These are phyloP conservation scores for Clostera curtula DNA, from an alignment of 2,888 invertebrate genomes.

Conservation along the genomic window DNA sequence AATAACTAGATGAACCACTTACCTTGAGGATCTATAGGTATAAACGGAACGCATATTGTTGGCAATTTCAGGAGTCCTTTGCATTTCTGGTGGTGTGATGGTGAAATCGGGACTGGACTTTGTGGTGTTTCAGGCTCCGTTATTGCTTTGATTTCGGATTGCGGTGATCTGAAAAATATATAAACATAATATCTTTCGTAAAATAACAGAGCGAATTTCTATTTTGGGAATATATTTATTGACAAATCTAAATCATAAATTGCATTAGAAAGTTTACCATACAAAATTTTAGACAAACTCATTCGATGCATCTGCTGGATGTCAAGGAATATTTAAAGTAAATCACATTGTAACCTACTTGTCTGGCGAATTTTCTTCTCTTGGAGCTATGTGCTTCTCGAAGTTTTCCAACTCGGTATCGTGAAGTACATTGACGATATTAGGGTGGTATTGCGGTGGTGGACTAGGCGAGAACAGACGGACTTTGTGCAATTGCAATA, in stretches of 20 bases:
- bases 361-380: constrained; percentile 21
- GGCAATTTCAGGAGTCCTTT: constrained; percentile 31
- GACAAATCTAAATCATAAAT: background rate
- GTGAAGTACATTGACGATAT: constrained; percentile 26
- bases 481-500: constrained; percentile 34
- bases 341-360: no score
- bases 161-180: constrained; percentile 17
- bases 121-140: constrained; percentile 44
- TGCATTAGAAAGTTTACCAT: no score
- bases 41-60: constrained; percentile 42
- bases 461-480: constrained; percentile 30
- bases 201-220: background rate
- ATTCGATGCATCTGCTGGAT: no score
- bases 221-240: background rate
- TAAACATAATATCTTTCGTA: no score
- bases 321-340: no score
- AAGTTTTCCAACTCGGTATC: constrained; percentile 42
- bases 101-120: constrained; percentile 53
- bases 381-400: constrained; percentile 24
- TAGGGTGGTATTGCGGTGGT: constrained; percentile 18
- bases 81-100: constrained; percentile 33
- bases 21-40: constrained; percentile 78
- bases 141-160: constrained; percentile 22
- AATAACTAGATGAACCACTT: constrained; percentile 10
- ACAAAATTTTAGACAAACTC: no score